A percentile compares a stretch with the other conserved stretches of the same genome.
These are phyloP conservation scores for Pachliopta kotzebuea DNA, from an alignment of 2,888 invertebrate genomes.

Conservation along the genomic window DNA sequence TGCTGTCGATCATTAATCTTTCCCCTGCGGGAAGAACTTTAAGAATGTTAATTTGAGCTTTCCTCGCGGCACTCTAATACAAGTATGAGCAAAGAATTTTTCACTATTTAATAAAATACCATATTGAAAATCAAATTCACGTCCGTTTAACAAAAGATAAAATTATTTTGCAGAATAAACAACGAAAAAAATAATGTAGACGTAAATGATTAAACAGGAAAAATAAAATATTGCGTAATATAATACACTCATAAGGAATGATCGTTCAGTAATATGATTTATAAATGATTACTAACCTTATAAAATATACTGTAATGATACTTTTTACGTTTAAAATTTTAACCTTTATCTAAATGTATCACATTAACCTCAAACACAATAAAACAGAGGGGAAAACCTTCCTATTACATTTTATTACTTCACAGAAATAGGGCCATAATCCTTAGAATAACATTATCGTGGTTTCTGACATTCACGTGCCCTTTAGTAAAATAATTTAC, in stretches of 20 bases:
- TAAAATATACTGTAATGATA: too few relatives aligned
- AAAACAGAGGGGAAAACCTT: constrained; percentile 7
- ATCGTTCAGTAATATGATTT: too few relatives aligned
- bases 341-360: not conserved
- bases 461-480: constrained; percentile 8
- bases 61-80: constrained; percentile 74
- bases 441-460: constrained; percentile 16
- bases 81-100: constrained; percentile 78
- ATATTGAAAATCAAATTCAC: constrained; percentile 45
- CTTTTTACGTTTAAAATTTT: not conserved
- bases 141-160: not conserved
- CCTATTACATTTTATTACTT: constrained; percentile 23
- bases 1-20: constrained; percentile 78
- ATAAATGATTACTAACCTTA: too few relatives aligned
- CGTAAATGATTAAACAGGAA: too few relatives aligned
- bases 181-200: too few relatives aligned
- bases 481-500: constrained; percentile 5
- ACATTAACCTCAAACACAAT: constrained; percentile 14
- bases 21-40: constrained; percentile 60
- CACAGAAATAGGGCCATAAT: constrained; percentile 18
- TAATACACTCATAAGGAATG: too few relatives aligned
- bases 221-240: too few relatives aligned
- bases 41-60: constrained; percentile 81
- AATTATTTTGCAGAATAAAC: too few relatives aligned
- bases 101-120: constrained; percentile 69